phyloP scores from a whole-genome alignment of 1,140 invertebrate genomes.

The Trachymyrmex cornetzi region DNA sequence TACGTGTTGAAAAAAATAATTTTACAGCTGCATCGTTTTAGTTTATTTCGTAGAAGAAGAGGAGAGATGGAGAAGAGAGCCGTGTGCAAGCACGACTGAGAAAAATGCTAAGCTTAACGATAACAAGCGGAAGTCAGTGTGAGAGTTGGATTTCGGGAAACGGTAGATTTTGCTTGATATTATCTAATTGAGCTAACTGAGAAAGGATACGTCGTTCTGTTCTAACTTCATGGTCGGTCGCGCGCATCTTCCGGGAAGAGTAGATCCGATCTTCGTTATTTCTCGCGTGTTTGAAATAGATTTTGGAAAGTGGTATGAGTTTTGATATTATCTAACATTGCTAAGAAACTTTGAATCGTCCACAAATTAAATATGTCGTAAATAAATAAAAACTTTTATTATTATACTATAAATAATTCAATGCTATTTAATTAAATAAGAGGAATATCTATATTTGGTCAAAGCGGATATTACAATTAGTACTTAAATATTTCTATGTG shows the following conservation, averaged over 20 bases:
- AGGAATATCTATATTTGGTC: no score
- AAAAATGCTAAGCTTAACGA: constrained; percentile 32
- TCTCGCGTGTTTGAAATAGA: constrained; percentile 63
- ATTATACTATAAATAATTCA: background rate
- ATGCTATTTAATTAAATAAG: no score
- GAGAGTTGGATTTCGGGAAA: constrained; percentile 75
- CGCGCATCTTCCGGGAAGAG: constrained; percentile 78
- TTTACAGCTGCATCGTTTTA: background rate
- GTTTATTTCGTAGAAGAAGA: background rate
- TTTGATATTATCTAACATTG: constrained; percentile 16
- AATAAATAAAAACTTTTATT: constrained; percentile 4
- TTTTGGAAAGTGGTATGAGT: constrained; percentile 26
- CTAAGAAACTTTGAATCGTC: background rate
- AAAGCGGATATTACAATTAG: no score
- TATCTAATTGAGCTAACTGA: constrained; percentile 77
- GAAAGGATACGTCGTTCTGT: constrained; percentile 79
- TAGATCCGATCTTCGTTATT: constrained; percentile 55
- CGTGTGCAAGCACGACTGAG: background rate
- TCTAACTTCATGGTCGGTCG: constrained; percentile 80
- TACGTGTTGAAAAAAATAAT: background rate
- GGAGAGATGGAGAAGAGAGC: no score
- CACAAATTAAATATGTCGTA: background rate
- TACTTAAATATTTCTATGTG: no score
- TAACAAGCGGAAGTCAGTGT: constrained; percentile 62
- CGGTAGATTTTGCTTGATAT: constrained; percentile 77